Conservation (phyloP, 2,797 vertebrate genomes). For the Galaxias olidus region DNA sequence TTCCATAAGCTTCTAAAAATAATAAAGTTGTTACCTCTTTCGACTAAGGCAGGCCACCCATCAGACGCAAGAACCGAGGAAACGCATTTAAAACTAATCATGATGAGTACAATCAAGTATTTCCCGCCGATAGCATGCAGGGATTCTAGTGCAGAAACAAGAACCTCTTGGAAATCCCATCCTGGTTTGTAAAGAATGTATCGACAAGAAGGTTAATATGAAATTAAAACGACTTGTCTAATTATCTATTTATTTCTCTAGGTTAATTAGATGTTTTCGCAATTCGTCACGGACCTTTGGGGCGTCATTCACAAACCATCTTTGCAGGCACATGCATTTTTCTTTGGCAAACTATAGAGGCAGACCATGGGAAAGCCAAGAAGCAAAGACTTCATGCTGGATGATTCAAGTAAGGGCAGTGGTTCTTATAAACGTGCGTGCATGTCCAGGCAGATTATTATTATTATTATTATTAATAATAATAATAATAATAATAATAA, state of each 20-base stretch:
- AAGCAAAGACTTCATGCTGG: conserved; percentile 60
- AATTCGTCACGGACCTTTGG: conserved; percentile 86
- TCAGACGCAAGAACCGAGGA: conserved; percentile 88
- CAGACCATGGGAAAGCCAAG: conserved; percentile 68
- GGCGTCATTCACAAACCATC: conserved; percentile 81
- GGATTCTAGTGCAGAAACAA: conserved; percentile 60
- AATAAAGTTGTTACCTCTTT: conserved; percentile 71
- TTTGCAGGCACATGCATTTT: conserved; percentile 88
- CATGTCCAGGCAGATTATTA: conserved; percentile 66
- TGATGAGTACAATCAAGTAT: conserved; percentile 91
- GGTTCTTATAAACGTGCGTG: conserved; percentile 63
- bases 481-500: too few species aligned
- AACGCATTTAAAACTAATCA: conserved; percentile 94
- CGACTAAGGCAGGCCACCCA: conserved; percentile 88
- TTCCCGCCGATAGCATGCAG: conserved; percentile 82
- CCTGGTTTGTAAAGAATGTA: neutral
- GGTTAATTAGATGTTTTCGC: conserved; percentile 78
- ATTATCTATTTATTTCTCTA: too few species aligned
- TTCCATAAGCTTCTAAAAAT: conserved; percentile 81
- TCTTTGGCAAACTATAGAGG: conserved; percentile 83
- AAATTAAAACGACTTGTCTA: too few species aligned
- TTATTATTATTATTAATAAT: conserved; percentile 71
- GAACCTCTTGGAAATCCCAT: neutral
- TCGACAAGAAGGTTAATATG: too few species aligned
- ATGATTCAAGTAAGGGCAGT: conserved; percentile 85